Conservation (phyloP, 2,113 vertebrate species). For the Embiotoca jacksoni region DNA sequence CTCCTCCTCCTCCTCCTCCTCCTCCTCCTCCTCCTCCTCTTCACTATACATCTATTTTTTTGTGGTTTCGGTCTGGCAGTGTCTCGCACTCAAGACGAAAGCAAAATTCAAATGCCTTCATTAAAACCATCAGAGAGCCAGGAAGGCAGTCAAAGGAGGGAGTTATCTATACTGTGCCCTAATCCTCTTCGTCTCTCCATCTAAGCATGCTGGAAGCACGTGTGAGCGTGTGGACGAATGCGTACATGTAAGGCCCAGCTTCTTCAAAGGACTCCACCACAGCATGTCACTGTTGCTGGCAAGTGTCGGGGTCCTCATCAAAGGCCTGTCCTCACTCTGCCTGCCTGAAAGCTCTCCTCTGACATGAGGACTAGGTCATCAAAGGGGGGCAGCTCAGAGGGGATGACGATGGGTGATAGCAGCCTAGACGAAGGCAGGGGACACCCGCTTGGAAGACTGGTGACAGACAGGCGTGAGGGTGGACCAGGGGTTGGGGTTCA, state of each 20-base stretch:
- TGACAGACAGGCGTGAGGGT: conserved; percentile 72
- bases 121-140: conserved; percentile 72
- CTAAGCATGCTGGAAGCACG: conserved; percentile 48
- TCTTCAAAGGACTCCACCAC: conserved; percentile 75
- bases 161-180: conserved; percentile 30
- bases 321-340: conserved; percentile 76
- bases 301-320: conserved; percentile 78
- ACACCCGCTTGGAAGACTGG: conserved; percentile 63
- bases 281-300: conserved; percentile 68
- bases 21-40: too few relatives aligned
- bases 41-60: conserved; percentile 33
- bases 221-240: conserved; percentile 22
- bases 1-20: not conserved
- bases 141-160: conserved; percentile 38
- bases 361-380: conserved; percentile 74
- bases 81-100: conserved; percentile 41
- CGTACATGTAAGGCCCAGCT: conserved; percentile 43
- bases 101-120: conserved; percentile 79
- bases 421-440: conserved; percentile 53
- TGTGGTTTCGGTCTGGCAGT: conserved; percentile 22
- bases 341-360: conserved; percentile 75
- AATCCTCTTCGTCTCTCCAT: conserved; percentile 35
- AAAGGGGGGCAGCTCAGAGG: conserved; percentile 68
- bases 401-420: conserved; percentile 55
- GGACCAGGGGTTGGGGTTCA: conserved; percentile 64